A percentile compares a stretch with the other conserved stretches of the same genome.
Evolutionary conservation across 2,888 invertebrate genomes (phyloP).

Genomic region (Nomada fucata): DNA sequence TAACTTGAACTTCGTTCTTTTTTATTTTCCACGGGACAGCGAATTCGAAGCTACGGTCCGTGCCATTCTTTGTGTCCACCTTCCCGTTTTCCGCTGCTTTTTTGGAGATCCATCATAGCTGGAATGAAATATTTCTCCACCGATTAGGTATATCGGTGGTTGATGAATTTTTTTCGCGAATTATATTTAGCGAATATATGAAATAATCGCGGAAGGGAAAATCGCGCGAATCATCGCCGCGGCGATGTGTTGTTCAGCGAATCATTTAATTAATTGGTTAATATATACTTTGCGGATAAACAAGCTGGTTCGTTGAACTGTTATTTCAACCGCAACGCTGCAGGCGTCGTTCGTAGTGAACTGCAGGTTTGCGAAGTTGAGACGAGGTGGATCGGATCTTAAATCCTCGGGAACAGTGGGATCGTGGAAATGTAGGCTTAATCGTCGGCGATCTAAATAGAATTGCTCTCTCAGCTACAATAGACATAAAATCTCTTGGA

Average conservation of each 20-base stretch:
- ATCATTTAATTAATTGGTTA: background rate
- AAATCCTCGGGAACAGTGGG: background rate
- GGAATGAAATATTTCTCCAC: too few species aligned
- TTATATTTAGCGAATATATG: too few species aligned
- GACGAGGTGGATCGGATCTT: background rate
- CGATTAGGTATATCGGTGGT: too few species aligned
- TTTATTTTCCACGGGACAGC: too few species aligned
- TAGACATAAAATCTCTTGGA: background rate
- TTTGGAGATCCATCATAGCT: too few species aligned
- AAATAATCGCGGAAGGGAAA: too few species aligned
- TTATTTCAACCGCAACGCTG: background rate
- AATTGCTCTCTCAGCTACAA: background rate
- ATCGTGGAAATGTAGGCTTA: conserved; percentile 16
- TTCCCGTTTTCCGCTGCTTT: too few species aligned
- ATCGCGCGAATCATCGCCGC: background rate
- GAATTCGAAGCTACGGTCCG: too few species aligned
- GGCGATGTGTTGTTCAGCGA: too few species aligned
- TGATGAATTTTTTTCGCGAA: too few species aligned
- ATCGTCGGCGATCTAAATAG: conserved; percentile 14
- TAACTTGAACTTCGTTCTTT: too few species aligned
- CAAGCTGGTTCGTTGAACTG: background rate
- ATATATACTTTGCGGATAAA: background rate
- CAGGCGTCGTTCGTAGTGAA: background rate
- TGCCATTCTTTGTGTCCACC: too few species aligned
- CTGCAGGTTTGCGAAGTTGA: background rate